A percentile compares a stretch with the other conserved stretches of the same genome.
phyloP scores from a whole-genome alignment of 2,888 invertebrate species.

The Acleris cristana region DNA sequence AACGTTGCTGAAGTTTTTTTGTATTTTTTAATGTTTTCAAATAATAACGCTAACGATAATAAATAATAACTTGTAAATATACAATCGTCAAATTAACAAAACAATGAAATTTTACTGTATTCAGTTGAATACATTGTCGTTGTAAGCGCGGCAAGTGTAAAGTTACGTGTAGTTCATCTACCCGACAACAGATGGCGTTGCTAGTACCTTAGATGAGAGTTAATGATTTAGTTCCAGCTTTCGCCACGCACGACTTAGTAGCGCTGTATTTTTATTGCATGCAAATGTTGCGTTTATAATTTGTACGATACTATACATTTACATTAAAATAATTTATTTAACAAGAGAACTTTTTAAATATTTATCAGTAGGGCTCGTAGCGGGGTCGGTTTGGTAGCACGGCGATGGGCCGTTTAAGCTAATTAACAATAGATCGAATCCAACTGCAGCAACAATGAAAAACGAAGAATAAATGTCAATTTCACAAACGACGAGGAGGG shows the following conservation, averaged over 20 bases:
- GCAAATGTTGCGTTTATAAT: no score
- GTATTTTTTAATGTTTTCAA: no score
- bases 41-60: no score
- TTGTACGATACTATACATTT: no score
- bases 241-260: slow-evolving; percentile 7
- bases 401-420: slow-evolving; percentile 80
- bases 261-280: slow-evolving; percentile 4
- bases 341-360: not conserved
- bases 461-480: slow-evolving; percentile 84
- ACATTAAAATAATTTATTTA: no score
- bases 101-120: no score
- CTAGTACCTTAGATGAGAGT: slow-evolving; percentile 43
- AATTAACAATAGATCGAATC: slow-evolving; percentile 83
- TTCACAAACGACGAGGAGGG: slow-evolving; percentile 83
- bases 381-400: slow-evolving; percentile 60
- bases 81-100: no score
- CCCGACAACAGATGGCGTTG: slow-evolving; percentile 74
- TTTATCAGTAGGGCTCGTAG: slow-evolving; percentile 36
- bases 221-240: slow-evolving; percentile 55
- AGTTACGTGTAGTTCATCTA: slow-evolving; percentile 54
- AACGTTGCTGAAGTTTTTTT: no score
- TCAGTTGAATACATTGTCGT: not conserved
- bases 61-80: no score
- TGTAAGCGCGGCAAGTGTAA: not conserved
- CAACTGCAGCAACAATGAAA: slow-evolving; percentile 81